These are phyloP conservation scores for Martes martes DNA, from an alignment of 2,113 vertebrate species.

Conservation along the genomic window DNA sequence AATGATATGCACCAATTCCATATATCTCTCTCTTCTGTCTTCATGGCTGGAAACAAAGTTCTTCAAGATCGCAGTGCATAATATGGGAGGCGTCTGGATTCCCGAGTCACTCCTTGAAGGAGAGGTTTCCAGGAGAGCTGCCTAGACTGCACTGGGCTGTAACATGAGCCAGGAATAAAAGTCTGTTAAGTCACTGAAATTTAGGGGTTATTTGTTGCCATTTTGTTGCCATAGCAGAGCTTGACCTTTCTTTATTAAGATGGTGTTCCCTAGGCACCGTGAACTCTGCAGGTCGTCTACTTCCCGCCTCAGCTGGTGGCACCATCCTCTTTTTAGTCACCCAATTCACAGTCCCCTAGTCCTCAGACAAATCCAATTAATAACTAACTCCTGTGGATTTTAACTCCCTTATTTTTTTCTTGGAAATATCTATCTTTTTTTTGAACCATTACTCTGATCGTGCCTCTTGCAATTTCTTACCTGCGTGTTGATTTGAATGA, in stretches of 20 bases:
- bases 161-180: background rate
- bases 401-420: background rate
- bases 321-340: background rate
- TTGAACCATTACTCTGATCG: background rate
- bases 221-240: background rate
- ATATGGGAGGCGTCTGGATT: background rate
- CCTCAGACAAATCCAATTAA: background rate
- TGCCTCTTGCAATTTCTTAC: slow-evolving; percentile 27
- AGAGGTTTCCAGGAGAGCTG: background rate
- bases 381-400: background rate
- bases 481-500: slow-evolving; percentile 46
- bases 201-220: background rate
- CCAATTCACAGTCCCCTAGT: background rate
- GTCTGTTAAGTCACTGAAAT: slow-evolving; percentile 8
- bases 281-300: background rate
- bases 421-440: background rate
- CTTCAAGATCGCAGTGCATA: background rate
- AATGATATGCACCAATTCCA: background rate
- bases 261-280: background rate
- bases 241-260: slow-evolving; percentile 13
- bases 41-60: background rate
- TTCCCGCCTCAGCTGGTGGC: background rate
- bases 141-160: background rate
- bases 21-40: background rate
- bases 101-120: background rate